These are phyloP conservation scores for Trypoxylus dichotomus DNA, from an alignment of 1,140 invertebrate genomes.

Conservation along the genomic window DNA sequence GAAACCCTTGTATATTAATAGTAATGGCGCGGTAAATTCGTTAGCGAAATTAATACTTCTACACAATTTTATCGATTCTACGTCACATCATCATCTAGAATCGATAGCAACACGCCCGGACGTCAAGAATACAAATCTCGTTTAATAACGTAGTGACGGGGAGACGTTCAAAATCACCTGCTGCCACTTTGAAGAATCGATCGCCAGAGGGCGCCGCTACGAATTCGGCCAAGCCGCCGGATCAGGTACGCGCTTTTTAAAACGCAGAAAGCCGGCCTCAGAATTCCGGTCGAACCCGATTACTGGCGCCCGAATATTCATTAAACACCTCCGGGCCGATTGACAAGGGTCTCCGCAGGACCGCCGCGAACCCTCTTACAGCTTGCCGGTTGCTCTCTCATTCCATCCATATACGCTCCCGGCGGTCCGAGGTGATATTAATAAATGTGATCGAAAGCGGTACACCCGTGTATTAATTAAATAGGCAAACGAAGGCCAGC, in stretches of 20 bases:
- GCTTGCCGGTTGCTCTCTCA: too few relatives aligned
- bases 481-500: not conserved
- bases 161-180: not conserved
- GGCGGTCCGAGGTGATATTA: constrained; percentile 1
- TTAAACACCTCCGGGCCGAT: not conserved
- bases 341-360: not conserved
- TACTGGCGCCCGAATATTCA: not conserved
- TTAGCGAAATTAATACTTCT: too few relatives aligned
- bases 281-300: not conserved
- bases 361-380: not conserved
- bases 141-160: not conserved
- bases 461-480: constrained; percentile 4
- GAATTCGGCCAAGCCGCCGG: not conserved
- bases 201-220: not conserved
- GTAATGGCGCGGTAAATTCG: too few relatives aligned
- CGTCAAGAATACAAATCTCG: not conserved
- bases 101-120: too few relatives aligned
- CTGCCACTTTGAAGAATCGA: not conserved
- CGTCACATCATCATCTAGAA: too few relatives aligned
- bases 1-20: too few relatives aligned
- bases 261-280: not conserved
- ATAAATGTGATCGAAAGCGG: constrained; percentile 18
- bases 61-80: too few relatives aligned
- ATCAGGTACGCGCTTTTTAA: not conserved
- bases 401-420: too few relatives aligned